These are phyloP conservation scores for Netelia virgata DNA, from an alignment of 2,888 invertebrate genomes.

Conservation along the genomic window DNA sequence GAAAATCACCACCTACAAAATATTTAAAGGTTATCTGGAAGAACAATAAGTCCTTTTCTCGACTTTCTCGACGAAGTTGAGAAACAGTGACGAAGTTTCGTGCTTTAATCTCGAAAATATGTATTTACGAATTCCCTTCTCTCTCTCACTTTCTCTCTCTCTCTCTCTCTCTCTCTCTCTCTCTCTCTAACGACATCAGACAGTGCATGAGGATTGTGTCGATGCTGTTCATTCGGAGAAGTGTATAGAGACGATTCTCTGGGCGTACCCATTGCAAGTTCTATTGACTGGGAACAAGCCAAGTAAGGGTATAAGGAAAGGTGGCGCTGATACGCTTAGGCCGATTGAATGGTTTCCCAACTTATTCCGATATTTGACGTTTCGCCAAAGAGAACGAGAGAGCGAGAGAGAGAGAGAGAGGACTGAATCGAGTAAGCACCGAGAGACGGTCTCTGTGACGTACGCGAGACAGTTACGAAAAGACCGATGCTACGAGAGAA, in stretches of 20 bases:
- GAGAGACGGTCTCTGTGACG: conserved; percentile 22
- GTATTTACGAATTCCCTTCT: conserved; percentile 9
- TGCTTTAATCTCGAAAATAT: conserved; percentile 18
- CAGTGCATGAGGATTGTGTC: conserved; percentile 14
- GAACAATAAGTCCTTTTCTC: neutral
- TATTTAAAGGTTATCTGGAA: neutral
- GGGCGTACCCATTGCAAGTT: conserved; percentile 36
- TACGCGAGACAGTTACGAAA: conserved; percentile 34
- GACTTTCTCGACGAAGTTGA: neutral
- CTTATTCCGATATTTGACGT: conserved; percentile 64
- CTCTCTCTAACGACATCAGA: conserved; percentile 50
- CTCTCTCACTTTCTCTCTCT: conserved; percentile 24
- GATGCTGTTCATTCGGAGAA: conserved; percentile 1
- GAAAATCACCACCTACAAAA: no score
- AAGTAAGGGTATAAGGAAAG: conserved; percentile 27
- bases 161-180: conserved; percentile 36
- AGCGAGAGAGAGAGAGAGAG: conserved; percentile 4
- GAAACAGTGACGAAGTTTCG: conserved; percentile 26
- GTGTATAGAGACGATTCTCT: conserved; percentile 27
- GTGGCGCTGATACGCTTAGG: conserved; percentile 49
- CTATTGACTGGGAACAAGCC: conserved; percentile 42
- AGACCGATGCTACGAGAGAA: neutral
- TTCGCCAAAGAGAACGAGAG: conserved; percentile 14
- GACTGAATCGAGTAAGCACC: conserved; percentile 18
- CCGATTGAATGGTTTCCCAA: conserved; percentile 58